Conservation (phyloP, 1,140 invertebrate genomes). For the Liolophura sinensis region DNA sequence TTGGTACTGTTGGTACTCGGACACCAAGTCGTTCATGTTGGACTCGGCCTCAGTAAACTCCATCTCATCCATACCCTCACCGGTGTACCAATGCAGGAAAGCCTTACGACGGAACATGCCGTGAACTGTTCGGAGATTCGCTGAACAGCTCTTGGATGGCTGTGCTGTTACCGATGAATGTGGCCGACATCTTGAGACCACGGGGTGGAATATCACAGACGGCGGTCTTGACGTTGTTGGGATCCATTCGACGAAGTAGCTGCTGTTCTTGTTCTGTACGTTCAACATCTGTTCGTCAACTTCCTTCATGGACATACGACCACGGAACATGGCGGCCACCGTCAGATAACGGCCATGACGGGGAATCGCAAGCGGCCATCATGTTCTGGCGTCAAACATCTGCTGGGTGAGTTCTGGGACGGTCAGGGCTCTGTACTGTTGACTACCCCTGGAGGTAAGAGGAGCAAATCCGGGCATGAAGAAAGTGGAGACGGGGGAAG, state of each 20-base stretch:
- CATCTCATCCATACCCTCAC: constrained; percentile 84
- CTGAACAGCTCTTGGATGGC: constrained; percentile 79
- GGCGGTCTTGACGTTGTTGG: constrained; percentile 64
- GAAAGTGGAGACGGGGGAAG: constrained; percentile 77
- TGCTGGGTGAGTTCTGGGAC: constrained; percentile 67
- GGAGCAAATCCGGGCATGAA: constrained; percentile 82
- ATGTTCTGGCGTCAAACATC: constrained; percentile 70
- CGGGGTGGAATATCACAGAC: constrained; percentile 78
- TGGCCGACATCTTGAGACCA: constrained; percentile 87
- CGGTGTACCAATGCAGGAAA: constrained; percentile 81
- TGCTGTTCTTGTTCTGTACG: constrained; percentile 61
- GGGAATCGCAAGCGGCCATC: constrained; percentile 71
- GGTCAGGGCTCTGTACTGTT: constrained; percentile 63
- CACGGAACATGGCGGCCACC: constrained; percentile 91
- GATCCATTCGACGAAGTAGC: constrained; percentile 93
- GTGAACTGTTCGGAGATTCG: constrained; percentile 74
- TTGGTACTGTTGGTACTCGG: constrained; percentile 93
- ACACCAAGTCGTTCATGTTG: constrained; percentile 86
- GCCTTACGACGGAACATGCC: constrained; percentile 77
- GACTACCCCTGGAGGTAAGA: constrained; percentile 64
- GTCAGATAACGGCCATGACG: constrained; percentile 73
- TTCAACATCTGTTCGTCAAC: constrained; percentile 66
- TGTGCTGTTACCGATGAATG: constrained; percentile 70
- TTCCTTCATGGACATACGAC: constrained; percentile 95
- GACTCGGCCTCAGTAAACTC: constrained; percentile 78